Conservation (phyloP, 2,888 invertebrate genomes). For the Cryptocephalus moraei region DNA sequence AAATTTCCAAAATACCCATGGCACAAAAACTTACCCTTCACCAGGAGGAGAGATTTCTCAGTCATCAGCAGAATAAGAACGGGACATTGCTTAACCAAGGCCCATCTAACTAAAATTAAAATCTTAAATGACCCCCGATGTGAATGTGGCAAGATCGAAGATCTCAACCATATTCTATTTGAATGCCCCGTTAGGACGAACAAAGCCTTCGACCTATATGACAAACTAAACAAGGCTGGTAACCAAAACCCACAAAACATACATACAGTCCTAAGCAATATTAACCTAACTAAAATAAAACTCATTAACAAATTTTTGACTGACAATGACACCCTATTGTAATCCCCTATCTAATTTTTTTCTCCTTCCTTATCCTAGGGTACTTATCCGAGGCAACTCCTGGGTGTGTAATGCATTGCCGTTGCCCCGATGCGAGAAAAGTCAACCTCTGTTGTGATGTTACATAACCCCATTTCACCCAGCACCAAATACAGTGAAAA, state of each 20-base stretch:
- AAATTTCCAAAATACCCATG: no score
- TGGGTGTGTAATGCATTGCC: no score
- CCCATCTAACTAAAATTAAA: not conserved
- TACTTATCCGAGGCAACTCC: no score
- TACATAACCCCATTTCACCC: no score
- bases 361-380: no score
- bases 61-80: not conserved
- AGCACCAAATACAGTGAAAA: no score
- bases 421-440: no score
- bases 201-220: no score
- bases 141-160: constrained; percentile 1
- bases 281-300: not conserved
- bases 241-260: not conserved
- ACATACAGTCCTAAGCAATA: not conserved
- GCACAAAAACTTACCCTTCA: not conserved
- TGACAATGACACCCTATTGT: not conserved
- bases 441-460: no score
- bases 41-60: not conserved
- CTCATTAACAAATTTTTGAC: not conserved
- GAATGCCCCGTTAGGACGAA: not conserved
- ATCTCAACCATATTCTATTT: not conserved
- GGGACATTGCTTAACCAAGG: not conserved
- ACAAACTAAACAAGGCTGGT: no score
- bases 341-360: not conserved
- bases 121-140: not conserved